Evolutionary conservation across 2,888 invertebrate species (phyloP).

Genomic region (Himalopsyche anomala): DNA sequence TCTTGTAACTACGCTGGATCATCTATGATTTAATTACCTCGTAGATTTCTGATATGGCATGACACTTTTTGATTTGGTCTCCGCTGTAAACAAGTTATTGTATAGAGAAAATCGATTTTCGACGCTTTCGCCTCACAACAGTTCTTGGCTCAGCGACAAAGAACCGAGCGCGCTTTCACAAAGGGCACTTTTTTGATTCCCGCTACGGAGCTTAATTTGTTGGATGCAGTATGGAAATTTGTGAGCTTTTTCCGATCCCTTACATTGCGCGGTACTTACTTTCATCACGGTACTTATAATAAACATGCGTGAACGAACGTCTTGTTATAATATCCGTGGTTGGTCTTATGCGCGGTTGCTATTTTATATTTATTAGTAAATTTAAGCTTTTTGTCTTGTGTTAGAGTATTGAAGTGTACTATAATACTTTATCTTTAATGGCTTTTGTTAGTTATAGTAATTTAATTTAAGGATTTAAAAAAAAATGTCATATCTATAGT

Average conservation of each 20-base stretch:
- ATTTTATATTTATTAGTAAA: neutral
- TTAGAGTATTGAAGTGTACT: too few relatives aligned
- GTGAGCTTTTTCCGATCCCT: neutral
- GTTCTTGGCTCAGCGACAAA: constrained; percentile 11
- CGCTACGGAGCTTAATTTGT: neutral
- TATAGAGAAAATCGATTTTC: neutral
- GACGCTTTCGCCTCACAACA: neutral
- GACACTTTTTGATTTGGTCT: constrained; percentile 1
- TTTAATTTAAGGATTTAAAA: too few relatives aligned
- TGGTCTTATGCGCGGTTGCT: neutral
- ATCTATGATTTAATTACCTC: neutral
- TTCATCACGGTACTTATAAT: neutral
- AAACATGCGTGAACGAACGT: constrained; percentile 10
- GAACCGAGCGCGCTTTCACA: neutral
- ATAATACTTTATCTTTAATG: too few relatives aligned
- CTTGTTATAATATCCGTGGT: constrained; percentile 7
- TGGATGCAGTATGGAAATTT: constrained; percentile 15
- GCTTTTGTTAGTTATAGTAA: too few relatives aligned
- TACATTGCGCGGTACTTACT: neutral
- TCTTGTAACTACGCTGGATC: too few relatives aligned
- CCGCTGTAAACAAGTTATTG: neutral
- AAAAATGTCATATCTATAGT: too few relatives aligned
- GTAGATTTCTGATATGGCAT: neutral
- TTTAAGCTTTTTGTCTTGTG: too few relatives aligned
- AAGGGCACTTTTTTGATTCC: neutral